Percentiles rank a stretch among this genome's conserved stretches.
Conservation (phyloP, 2,113 vertebrate genomes). For the Glaucomys volans region DNA sequence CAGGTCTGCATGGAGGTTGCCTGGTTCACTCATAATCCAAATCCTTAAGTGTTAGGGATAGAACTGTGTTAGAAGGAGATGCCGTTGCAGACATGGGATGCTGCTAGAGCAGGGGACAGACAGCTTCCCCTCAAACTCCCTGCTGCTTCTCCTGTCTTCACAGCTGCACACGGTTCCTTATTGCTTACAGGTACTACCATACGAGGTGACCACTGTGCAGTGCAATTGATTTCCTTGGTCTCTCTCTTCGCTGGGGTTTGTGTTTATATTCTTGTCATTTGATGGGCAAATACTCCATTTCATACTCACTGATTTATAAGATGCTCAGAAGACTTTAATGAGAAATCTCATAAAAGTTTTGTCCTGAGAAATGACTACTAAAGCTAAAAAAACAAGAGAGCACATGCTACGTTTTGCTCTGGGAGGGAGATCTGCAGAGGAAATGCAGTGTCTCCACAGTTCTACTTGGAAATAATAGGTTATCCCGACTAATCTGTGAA, state of each 20-base stretch:
- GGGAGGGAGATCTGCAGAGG: not conserved
- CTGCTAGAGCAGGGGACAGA: not conserved
- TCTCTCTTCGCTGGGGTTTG: not conserved
- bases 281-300: constrained; percentile 18
- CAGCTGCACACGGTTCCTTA: not conserved
- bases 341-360: not conserved
- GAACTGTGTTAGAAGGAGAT: constrained; percentile 42
- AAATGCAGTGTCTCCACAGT: not conserved
- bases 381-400: not conserved
- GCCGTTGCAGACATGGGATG: constrained; percentile 16
- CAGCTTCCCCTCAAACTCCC: not conserved
- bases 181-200: not conserved
- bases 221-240: not conserved
- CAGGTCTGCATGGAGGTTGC: constrained; percentile 33
- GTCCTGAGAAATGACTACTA: not conserved
- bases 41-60: constrained; percentile 5
- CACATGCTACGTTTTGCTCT: not conserved
- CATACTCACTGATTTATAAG: not conserved
- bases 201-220: not conserved
- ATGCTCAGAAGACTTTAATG: not conserved
- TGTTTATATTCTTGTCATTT: not conserved
- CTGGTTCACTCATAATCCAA: constrained; percentile 40
- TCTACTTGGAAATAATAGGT: not conserved
- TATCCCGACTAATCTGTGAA: not conserved
- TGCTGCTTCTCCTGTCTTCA: not conserved